These are phyloP conservation scores for Chroicocephalus ridibundus DNA, from an alignment of 2,113 vertebrate species.

Conservation along the genomic window DNA sequence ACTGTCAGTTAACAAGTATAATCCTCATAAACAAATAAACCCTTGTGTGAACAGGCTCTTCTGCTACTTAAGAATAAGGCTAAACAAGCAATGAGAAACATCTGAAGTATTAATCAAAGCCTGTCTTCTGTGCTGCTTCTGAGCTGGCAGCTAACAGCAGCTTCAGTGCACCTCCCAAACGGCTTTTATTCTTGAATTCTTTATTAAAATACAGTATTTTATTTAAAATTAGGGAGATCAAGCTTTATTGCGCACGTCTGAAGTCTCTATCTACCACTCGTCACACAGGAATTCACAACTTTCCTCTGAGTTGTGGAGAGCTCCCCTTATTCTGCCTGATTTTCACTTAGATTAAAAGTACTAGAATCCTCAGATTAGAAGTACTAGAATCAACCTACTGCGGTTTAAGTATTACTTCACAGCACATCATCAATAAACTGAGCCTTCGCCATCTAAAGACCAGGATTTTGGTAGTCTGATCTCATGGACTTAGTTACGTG, in stretches of 20 bases:
- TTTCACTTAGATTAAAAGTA: neutral
- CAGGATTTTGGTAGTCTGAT: neutral
- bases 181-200: neutral
- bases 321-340: neutral
- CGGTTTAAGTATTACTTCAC: neutral
- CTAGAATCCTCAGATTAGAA: neutral
- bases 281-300: neutral
- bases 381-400: neutral
- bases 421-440: neutral
- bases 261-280: neutral
- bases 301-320: neutral
- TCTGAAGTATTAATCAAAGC: slow-evolving; percentile 23
- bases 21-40: slow-evolving; percentile 49
- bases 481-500: accelerated
- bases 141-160: neutral
- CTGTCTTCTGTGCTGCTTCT: neutral
- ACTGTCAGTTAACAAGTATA: slow-evolving; percentile 29
- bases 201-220: neutral
- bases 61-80: neutral
- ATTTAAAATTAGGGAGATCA: neutral
- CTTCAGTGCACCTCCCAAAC: neutral
- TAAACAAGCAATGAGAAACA: neutral
- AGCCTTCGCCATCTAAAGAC: neutral
- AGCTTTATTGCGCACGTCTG: neutral
- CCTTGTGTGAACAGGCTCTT: slow-evolving; percentile 8